Evolutionary conservation across 2,888 invertebrate genomes (phyloP).

Genomic region (Brachyptera putata): DNA sequence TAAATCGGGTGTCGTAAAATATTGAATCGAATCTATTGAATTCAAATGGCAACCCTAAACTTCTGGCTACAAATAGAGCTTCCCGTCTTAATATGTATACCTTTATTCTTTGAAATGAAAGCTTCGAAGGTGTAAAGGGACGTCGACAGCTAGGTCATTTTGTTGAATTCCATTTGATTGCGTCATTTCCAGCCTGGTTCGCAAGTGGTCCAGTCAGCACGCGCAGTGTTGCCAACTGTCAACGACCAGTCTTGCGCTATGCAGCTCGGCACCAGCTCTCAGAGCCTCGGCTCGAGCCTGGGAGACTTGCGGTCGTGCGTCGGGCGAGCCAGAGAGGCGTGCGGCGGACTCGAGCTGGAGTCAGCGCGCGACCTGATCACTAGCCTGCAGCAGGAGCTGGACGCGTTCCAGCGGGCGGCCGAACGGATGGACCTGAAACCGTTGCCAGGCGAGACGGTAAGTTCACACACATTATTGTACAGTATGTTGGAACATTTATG

Average conservation of each 20-base stretch:
- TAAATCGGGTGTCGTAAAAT: too few species aligned
- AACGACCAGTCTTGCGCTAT: constrained; percentile 70
- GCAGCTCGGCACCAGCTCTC: constrained; percentile 66
- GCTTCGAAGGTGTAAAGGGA: too few species aligned
- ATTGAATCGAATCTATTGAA: too few species aligned
- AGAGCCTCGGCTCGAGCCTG: constrained; percentile 60
- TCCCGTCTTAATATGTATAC: too few species aligned
- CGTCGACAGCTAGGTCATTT: too few species aligned
- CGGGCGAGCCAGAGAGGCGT: constrained; percentile 64
- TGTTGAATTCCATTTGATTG: background rate
- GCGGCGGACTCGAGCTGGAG: constrained; percentile 74
- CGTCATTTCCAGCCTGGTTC: constrained; percentile 53
- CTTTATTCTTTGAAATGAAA: too few species aligned
- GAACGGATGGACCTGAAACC: constrained; percentile 68
- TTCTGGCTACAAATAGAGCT: too few species aligned
- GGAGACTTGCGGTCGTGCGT: constrained; percentile 60
- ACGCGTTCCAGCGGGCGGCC: constrained; percentile 74
- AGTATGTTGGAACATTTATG: background rate
- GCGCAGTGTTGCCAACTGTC: constrained; percentile 79
- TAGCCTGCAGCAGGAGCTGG: constrained; percentile 74
- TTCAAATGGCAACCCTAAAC: too few species aligned
- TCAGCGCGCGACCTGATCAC: constrained; percentile 74
- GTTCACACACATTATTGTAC: constrained; percentile 29
- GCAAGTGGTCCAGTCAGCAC: constrained; percentile 69
- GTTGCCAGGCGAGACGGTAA: constrained; percentile 77